phyloP scores from a whole-genome alignment of 2,888 invertebrate species.

The Cistogaster globosa region DNA sequence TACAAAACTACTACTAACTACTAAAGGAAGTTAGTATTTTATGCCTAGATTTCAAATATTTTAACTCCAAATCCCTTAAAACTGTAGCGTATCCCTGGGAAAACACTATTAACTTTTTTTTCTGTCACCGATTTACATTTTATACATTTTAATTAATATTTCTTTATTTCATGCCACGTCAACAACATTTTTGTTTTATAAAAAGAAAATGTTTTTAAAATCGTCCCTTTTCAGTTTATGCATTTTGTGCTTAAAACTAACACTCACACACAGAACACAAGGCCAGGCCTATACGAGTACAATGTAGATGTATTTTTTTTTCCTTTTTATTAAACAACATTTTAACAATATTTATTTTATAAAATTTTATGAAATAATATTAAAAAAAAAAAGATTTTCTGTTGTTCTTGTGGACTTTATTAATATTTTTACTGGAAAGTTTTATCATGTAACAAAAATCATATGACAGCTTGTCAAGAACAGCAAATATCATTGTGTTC shows the following conservation, averaged over 20 bases:
- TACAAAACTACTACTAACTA: no score
- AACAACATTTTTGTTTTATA: slow-evolving; percentile 40
- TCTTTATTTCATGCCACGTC: slow-evolving; percentile 23
- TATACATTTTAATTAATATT: neutral
- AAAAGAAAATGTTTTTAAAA: slow-evolving; percentile 44
- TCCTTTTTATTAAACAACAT: slow-evolving; percentile 35
- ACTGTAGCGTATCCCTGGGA: no score
- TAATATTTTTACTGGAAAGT: slow-evolving; percentile 36
- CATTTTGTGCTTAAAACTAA: neutral
- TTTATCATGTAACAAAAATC: slow-evolving; percentile 59
- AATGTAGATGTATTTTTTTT: slow-evolving; percentile 6
- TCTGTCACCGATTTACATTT: neutral
- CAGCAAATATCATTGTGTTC: slow-evolving; percentile 57
- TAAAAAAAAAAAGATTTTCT: neutral
- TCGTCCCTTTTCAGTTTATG: slow-evolving; percentile 34
- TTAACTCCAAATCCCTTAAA: no score
- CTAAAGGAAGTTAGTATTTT: no score
- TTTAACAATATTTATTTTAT: slow-evolving; percentile 53
- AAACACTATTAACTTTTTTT: neutral
- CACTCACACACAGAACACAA: neutral
- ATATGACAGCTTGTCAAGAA: slow-evolving; percentile 65
- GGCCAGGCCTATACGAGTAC: slow-evolving; percentile 1
- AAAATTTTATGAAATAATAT: slow-evolving; percentile 13
- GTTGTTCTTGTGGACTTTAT: slow-evolving; percentile 38
- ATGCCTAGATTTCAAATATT: no score